phyloP scores from a whole-genome alignment of 2,113 vertebrate species.

The Rhinoptilus africanus region DNA sequence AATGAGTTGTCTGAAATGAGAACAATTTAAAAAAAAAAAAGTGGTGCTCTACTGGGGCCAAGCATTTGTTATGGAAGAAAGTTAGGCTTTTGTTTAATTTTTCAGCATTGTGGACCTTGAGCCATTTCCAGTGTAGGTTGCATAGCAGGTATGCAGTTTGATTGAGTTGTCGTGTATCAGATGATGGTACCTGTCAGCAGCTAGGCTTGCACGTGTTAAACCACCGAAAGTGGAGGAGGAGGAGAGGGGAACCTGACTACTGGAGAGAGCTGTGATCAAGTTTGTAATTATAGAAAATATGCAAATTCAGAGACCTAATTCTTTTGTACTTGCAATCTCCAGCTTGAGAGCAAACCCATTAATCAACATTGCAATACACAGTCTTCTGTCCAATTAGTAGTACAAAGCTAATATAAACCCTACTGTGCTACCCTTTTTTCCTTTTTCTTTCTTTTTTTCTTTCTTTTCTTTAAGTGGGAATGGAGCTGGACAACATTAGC shows the following conservation, averaged over 20 bases:
- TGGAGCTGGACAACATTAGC: background rate
- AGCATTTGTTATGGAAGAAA: background rate
- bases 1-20: background rate
- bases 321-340: background rate
- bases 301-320: slow-evolving; percentile 22
- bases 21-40: background rate
- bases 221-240: background rate
- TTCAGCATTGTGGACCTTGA: background rate
- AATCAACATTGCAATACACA: background rate
- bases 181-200: background rate
- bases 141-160: background rate
- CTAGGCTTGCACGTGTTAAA: background rate
- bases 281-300: slow-evolving; percentile 1
- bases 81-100: background rate
- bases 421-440: background rate
- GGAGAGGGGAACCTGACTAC: background rate
- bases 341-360: slow-evolving; percentile 1
- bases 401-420: background rate
- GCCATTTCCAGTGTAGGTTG: background rate
- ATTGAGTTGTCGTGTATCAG: background rate
- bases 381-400: slow-evolving; percentile 21
- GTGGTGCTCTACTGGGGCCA: background rate
- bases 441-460: background rate
- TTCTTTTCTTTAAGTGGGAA: background rate
- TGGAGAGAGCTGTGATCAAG: background rate